Base-by-base conservation (phyloP, 2,113 vertebrate species). In the Carassius carassius region DNA sequence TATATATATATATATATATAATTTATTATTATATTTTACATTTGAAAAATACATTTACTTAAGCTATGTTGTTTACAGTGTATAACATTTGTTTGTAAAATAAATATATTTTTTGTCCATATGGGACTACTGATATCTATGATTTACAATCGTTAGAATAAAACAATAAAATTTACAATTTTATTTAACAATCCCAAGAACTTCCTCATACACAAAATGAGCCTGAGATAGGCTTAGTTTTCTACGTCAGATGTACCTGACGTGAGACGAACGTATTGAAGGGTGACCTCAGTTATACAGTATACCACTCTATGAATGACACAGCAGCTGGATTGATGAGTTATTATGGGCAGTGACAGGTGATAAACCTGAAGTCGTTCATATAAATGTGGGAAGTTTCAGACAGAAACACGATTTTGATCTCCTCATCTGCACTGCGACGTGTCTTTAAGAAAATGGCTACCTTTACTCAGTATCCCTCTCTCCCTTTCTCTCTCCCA, bases 401-500 rank as follows among this genome's bases (percentile, higher is more conserved):
- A 9, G 56, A 10, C 56, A 58, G 12, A n/a, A 82, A 44, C 47
- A 19, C 8, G 4, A 12, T 69, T 60, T 56, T 35, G 23, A 62
- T 65, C 49, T 58, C 10, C 23, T 63, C n/a, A 29, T 67, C 56
- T 44, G 69, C 62, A 75, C 74, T 21, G 63, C 63, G 16, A 47
- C 5, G n/a, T 54, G 49, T 25, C 62, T 69, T 32, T 47, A 78
- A 85, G 60, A 87, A 87, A 86, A 87, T 81, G 62, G 49, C 82
- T 32, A 54, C 77, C 81, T 86, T 78, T 87, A 21, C 72, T 74
- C 63, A 25, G 77, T 79, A 81, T 79, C 84, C 44, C 10, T 82
- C 37, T 67, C 78, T 80, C 74, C 56, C 44, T 10, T 47, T 47
- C 44, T 67, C 69, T 77, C 62, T 67, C 67, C 14, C 51, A 58